Conservation (phyloP, 2,113 vertebrate species). For the Ploceus nigricollis region DNA sequence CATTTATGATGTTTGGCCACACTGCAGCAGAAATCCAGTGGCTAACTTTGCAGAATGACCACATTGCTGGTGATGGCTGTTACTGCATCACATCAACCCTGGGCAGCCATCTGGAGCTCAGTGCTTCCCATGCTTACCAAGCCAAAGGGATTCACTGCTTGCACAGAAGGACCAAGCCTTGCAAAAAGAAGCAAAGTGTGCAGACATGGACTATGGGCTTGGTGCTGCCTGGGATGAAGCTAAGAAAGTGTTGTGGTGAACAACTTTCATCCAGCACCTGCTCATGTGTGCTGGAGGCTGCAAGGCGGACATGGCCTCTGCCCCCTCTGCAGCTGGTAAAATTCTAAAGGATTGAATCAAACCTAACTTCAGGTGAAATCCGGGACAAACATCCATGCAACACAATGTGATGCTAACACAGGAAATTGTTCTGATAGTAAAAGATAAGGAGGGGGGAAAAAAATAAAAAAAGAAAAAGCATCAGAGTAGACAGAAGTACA, state of each 20-base stretch:
- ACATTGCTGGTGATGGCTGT: background rate
- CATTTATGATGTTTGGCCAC: background rate
- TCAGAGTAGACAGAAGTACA: background rate
- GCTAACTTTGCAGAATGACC: background rate
- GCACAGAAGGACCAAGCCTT: background rate
- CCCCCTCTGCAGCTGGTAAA: background rate
- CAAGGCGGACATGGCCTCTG: rapidly evolving
- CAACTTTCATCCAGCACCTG: background rate
- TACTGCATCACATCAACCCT: background rate
- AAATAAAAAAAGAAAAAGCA: too few relatives aligned
- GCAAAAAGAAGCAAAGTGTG: background rate
- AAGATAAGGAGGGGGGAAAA: too few relatives aligned
- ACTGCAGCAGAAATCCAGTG: background rate
- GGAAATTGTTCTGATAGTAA: background rate
- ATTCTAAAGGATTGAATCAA: background rate
- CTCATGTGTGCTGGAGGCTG: background rate
- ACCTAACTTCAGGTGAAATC: background rate
- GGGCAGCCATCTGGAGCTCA: background rate
- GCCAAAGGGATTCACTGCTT: background rate
- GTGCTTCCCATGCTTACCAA: rapidly evolving
- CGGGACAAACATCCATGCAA: background rate
- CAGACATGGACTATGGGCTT: rapidly evolving
- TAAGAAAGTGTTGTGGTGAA: background rate
- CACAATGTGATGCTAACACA: rapidly evolving
- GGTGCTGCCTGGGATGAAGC: background rate